Percentiles rank a stretch among this genome's conserved stretches.
These are phyloP conservation scores for Chelon labrosus DNA, from an alignment of 2,797 vertebrate genomes.

Conservation along the genomic window DNA sequence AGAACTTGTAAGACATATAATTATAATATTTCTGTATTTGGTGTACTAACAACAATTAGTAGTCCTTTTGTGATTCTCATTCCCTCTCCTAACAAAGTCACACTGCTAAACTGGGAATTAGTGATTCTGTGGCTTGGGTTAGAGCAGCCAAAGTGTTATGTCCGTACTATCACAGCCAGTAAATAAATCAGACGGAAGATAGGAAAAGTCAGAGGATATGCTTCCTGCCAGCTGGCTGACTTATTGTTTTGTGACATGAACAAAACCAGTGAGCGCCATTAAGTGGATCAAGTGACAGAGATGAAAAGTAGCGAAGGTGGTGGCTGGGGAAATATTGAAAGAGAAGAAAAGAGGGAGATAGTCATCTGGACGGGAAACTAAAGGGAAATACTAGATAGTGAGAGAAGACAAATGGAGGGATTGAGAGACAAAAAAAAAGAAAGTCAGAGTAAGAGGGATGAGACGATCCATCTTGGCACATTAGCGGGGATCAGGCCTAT, in stretches of 20 bases:
- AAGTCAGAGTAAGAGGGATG: slow-evolving; percentile 81
- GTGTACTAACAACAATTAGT: background rate
- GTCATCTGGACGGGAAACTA: background rate
- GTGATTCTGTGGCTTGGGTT: background rate
- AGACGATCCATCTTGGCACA: slow-evolving; percentile 93
- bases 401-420: slow-evolving; percentile 30
- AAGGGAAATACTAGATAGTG: slow-evolving; percentile 29
- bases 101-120: background rate
- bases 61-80: background rate
- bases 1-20: background rate
- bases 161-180: slow-evolving; percentile 8
- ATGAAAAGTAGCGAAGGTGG: slow-evolving; percentile 37
- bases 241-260: slow-evolving; percentile 60
- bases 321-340: background rate
- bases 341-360: slow-evolving; percentile 8
- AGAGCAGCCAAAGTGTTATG: slow-evolving; percentile 1
- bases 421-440: slow-evolving; percentile 30
- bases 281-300: slow-evolving; percentile 53
- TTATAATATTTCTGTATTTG: background rate
- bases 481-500: slow-evolving; percentile 85
- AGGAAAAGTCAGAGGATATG: slow-evolving; percentile 41
- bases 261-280: slow-evolving; percentile 45
- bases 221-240: slow-evolving; percentile 43
- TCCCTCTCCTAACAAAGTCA: background rate
- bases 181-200: slow-evolving; percentile 48